Evolutionary conservation across 2,113 vertebrate species (phyloP), one percentile per base, ranked within the genome.

Genomic region (Rhinoderma darwinii): DNA sequence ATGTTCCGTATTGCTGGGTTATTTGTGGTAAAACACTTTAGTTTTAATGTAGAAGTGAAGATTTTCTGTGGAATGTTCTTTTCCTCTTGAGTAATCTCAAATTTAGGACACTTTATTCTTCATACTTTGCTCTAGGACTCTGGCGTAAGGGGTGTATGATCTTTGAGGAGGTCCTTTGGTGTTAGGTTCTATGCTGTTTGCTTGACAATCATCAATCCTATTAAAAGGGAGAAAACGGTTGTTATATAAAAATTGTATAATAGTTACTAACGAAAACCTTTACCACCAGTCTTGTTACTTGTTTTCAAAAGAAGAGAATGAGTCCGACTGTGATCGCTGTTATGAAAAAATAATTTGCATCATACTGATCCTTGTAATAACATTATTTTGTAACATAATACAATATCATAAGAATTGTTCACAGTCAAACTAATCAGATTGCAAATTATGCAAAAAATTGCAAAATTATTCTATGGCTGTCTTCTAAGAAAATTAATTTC

Each of bases 81-180:
- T n/a, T 39, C 50, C 14, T 85, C 54, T 85, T 77, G 39, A 47
- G 37, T 32, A 6, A 47, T 63, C 74, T 50, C 27, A 8, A 44
- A 32, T 50, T 82, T 75, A 82, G 39, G 86, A 75, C 63, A 87
- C 79, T 54, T 87, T 63, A 44, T 89, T 94, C 88, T 91, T 96
- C 14, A 91, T 86, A 59, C 93, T 95, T 0, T 95, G 92, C 88
- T 98, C 97, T 94, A 97, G 89, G 76, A 99, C 96, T 88, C 94
- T 96, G 87, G 96, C 95, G 90, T 97, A 98, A 0, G 97, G 97
- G 0, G 95, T 95, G 89, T 96, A 96, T 4, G 92, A 92, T 86
- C 89, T 92, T 56, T 91, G 72, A 3, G 89, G 87, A 0, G 90
- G 92, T 88, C 92, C 86, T 0, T 35, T 82, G 30, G 39, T 25